A percentile compares a stretch with the other conserved stretches of the same genome.
Conservation (phyloP, 2,888 invertebrate species). For the Xylophagus ater region DNA sequence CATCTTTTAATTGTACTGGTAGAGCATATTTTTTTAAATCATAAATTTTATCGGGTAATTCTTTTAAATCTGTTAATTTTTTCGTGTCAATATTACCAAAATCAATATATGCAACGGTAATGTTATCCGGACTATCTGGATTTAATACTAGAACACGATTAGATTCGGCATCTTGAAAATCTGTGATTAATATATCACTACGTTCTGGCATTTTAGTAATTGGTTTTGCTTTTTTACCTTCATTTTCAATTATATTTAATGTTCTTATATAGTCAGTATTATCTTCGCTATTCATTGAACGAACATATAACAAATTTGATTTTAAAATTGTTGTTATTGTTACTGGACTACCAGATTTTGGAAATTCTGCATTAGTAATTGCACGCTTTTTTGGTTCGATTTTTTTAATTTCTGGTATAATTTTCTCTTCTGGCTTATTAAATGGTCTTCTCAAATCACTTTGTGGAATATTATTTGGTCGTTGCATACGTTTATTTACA, state of each 20-base stretch:
- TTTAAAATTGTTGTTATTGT: slow-evolving; percentile 29
- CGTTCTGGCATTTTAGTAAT: slow-evolving; percentile 23
- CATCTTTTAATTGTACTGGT: slow-evolving; percentile 28
- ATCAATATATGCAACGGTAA: slow-evolving; percentile 30
- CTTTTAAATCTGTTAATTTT: slow-evolving; percentile 23
- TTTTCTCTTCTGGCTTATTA: too few relatives aligned
- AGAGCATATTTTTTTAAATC: slow-evolving; percentile 25
- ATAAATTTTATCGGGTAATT: slow-evolving; percentile 23
- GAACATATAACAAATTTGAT: slow-evolving; percentile 30
- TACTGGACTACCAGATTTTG: slow-evolving; percentile 7
- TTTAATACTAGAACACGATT: slow-evolving; percentile 30
- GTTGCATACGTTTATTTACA: too few relatives aligned
- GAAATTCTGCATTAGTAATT: slow-evolving; percentile 1
- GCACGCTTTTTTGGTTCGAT: too few relatives aligned
- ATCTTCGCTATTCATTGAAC: slow-evolving; percentile 24
- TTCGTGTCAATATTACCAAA: slow-evolving; percentile 30
- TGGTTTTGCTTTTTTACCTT: slow-evolving; percentile 19
- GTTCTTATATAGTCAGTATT: slow-evolving; percentile 26
- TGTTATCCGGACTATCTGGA: slow-evolving; percentile 21
- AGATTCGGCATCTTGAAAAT: slow-evolving; percentile 20
- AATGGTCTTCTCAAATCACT: too few relatives aligned
- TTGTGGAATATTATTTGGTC: too few relatives aligned
- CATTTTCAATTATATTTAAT: slow-evolving; percentile 20
- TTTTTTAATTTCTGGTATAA: too few relatives aligned
- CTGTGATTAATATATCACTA: slow-evolving; percentile 28